phyloP scores from a whole-genome alignment of 2,113 vertebrate species.

The Hippocampus comes region DNA sequence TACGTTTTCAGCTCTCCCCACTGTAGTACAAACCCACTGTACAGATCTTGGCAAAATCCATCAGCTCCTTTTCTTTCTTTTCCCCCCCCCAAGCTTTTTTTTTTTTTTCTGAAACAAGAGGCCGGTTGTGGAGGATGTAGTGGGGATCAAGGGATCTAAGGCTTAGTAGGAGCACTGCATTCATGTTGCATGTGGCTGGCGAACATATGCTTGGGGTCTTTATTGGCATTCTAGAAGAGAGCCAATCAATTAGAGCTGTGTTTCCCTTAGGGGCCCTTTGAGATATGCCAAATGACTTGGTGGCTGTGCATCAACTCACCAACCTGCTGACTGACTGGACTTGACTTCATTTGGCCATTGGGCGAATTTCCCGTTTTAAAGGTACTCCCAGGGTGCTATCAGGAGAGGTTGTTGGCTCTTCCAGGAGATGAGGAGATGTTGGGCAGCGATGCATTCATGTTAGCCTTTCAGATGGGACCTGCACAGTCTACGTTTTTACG shows the following conservation, averaged over 20 bases:
- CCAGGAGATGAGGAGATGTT: neutral
- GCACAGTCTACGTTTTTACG: constrained; percentile 51
- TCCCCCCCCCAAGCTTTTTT: constrained; percentile 20
- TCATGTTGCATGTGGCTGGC: constrained; percentile 55
- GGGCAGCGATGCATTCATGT: neutral
- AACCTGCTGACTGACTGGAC: constrained; percentile 35
- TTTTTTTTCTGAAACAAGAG: constrained; percentile 46
- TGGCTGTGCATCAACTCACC: constrained; percentile 24
- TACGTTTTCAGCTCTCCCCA: constrained; percentile 39
- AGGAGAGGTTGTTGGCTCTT: neutral
- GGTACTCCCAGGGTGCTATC: neutral
- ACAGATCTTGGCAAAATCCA: constrained; percentile 57
- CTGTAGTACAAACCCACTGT: constrained; percentile 28
- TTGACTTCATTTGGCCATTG: constrained; percentile 25
- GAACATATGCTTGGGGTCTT: constrained; percentile 65
- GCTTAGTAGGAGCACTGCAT: constrained; percentile 61
- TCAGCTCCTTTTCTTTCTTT: constrained; percentile 24
- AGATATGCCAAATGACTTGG: constrained; percentile 46
- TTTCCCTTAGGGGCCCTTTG: constrained; percentile 39
- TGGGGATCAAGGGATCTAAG: constrained; percentile 67
- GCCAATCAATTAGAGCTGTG: constrained; percentile 66
- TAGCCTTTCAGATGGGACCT: neutral
- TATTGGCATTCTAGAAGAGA: constrained; percentile 57
- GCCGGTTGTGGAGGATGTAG: constrained; percentile 64
- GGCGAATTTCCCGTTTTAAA: neutral